Evolutionary conservation across 2,797 vertebrate genomes (phyloP), one percentile per base, ranked within the genome.

Genomic region (Luscinia luscinia): DNA sequence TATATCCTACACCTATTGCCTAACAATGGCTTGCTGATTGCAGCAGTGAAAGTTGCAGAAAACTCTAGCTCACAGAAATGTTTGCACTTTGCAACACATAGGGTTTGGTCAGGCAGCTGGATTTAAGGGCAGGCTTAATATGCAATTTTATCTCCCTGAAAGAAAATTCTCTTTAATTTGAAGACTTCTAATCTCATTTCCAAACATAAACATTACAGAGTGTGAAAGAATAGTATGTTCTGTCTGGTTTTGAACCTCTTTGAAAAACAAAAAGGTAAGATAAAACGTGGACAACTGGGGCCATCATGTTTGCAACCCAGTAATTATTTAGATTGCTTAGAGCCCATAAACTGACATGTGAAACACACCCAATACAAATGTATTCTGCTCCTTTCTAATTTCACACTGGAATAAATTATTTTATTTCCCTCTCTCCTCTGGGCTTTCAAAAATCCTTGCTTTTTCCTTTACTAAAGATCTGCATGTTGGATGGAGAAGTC

Each of bases 41-140:
- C 78, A 88, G 93, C 79, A 94, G 92, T 95, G 93, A 96, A 97
- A 96, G 94, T 91, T 88, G 90, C 45, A 90, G 81, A 95, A 92
- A 94, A 80, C 14, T 92, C 61, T 27, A 87, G 68, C 64, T 93
- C 43, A 80, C 51, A 90, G 78, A 95, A 92, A 43, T 41, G 49
- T 80, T 95, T 95, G 49, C 38, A 51, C 83, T 96, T 94, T n/a
- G 74, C 93, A 89, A 84, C 46, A 79, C 80, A 68, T 55, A 40
- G 63, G 55, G 84, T 87, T 94, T 91, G 63, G 64, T 81, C 66
- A 62, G 83, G 70, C 59, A 54, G 32, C 23, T 91, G 32, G 57
- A 80, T 88, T 93, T 94, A 89, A 94, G 61, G 79, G n/a, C 45
- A 78, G 38, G 55, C 75, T 93, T 94, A 94, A 89, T 84, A 74